Base-by-base conservation (phyloP, 2,113 vertebrate species). In the Corythoichthys haematopterus region DNA sequence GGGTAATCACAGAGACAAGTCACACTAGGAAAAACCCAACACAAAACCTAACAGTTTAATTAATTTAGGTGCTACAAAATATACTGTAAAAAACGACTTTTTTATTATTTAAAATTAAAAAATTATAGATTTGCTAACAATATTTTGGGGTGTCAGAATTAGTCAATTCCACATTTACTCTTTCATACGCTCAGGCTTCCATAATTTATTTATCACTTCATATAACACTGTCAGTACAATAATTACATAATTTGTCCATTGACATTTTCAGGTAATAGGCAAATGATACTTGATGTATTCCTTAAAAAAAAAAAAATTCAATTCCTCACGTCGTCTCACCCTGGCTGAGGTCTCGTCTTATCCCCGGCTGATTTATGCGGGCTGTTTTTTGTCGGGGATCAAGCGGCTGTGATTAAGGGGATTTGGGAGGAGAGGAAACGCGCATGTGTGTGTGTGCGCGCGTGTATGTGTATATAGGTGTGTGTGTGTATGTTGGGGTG, bases 351-450 rank as follows among this genome's bases (percentile, higher is more conserved):
- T 70, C 78, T 79, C 47, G 5, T 62, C 20, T 62, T 45, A 57
- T 57, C 55, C 52, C 33, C 55, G 55, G 33, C 5, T 57, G 55
- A 62, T 62, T 62, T 43, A 62, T 45, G 60, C 60, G 40, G 60
- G 75, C 63, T 64, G 63, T 64, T 82, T 72, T 89, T 87, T 81
- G 80, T 85, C 75, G 77, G 67, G 85, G 87, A 82, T 90, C 85
- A 83, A 80, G 70, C 80, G 78, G 83, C 84, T 82, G 74, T 85
- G 82, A 90, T 90, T 90, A 89, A 90, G 65, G 81, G 85, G 86
- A 90, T 90, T 89, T 84, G 66, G 38, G 55, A 45, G 20, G 20
- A 28, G 59, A 62, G 43, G 59, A 46, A 46, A 38, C 89, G 85
- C 91, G 87, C 84, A 83, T 88, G 88, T 89, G 87, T 81, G 86